phyloP scores from a whole-genome alignment of 2,113 vertebrate genomes.

The Lepus europaeus region DNA sequence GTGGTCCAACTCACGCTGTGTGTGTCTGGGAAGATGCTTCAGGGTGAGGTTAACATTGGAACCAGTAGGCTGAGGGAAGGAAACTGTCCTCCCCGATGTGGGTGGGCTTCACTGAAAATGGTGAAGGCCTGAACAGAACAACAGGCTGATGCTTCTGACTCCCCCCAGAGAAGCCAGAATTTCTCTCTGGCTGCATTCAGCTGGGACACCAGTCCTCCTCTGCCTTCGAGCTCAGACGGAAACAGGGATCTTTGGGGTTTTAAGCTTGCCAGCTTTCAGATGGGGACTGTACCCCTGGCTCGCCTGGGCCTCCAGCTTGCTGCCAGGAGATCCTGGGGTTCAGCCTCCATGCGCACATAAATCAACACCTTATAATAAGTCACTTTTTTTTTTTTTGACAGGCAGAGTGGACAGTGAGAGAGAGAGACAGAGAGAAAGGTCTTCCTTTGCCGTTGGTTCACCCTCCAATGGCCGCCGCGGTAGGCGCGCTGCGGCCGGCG shows the following conservation, averaged over 20 bases:
- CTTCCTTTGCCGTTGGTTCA: no score
- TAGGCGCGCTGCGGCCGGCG: no score
- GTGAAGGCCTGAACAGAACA: not conserved
- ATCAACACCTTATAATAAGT: not conserved
- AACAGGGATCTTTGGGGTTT: not conserved
- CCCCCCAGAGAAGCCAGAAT: not conserved
- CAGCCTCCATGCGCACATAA: not conserved
- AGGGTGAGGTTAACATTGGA: not conserved
- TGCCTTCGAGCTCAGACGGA: not conserved
- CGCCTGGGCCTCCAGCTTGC: not conserved
- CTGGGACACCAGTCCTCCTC: not conserved
- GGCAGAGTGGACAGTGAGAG: no score
- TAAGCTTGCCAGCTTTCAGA: not conserved
- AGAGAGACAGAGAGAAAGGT: no score
- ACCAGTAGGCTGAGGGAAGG: not conserved
- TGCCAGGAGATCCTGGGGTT: not conserved
- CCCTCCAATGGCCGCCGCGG: no score
- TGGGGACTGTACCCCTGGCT: accelerated
- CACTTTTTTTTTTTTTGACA: not conserved
- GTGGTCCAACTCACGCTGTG: not conserved
- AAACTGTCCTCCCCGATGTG: not conserved
- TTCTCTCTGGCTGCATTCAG: not conserved
- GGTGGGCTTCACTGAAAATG: not conserved
- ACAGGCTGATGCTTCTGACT: not conserved
- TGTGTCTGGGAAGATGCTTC: not conserved